Percentiles rank a stretch among this genome's conserved stretches.
Evolutionary conservation across 1,140 invertebrate genomes (phyloP).

Genomic region (Drosophila pseudoananassae): DNA sequence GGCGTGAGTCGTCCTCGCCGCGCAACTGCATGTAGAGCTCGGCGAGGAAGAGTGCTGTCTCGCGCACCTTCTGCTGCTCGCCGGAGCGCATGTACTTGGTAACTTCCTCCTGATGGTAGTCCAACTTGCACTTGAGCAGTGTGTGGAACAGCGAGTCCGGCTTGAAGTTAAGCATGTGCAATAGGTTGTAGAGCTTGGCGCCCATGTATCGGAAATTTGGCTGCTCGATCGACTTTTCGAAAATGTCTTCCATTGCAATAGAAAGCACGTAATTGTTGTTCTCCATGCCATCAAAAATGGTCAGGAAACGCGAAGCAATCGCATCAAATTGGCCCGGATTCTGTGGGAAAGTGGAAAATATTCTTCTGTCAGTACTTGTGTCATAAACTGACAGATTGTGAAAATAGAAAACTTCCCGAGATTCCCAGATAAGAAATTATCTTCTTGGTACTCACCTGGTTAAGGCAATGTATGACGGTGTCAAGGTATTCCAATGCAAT

Average conservation of each 20-base stretch:
- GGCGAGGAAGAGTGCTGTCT: conserved; percentile 76
- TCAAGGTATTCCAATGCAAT: conserved; percentile 79
- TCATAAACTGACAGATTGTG: no score
- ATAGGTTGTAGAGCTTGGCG: conserved; percentile 78
- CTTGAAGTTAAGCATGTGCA: conserved; percentile 79
- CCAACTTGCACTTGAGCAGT: conserved; percentile 76
- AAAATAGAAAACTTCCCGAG: no score
- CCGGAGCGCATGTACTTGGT: conserved; percentile 66
- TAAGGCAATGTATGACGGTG: conserved; percentile 79
- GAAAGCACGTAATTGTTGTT: conserved; percentile 78
- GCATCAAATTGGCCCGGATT: conserved; percentile 80
- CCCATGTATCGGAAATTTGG: conserved; percentile 83
- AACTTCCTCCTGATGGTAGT: conserved; percentile 75
- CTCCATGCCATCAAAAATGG: conserved; percentile 80
- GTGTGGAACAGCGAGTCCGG: conserved; percentile 76
- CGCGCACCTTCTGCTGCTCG: conserved; percentile 73
- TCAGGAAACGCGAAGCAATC: conserved; percentile 78
- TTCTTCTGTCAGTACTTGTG: not conserved
- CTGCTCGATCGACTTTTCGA: conserved; percentile 80
- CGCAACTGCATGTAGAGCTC: conserved; percentile 81
- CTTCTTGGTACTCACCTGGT: conserved; percentile 45
- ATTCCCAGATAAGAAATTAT: no score
- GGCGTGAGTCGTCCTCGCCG: conserved; percentile 75
- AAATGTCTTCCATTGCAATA: conserved; percentile 82
- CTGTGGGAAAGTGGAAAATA: conserved; percentile 4